Conservation (phyloP, 2,888 invertebrate species). For the Ophonus ardosiacus region DNA sequence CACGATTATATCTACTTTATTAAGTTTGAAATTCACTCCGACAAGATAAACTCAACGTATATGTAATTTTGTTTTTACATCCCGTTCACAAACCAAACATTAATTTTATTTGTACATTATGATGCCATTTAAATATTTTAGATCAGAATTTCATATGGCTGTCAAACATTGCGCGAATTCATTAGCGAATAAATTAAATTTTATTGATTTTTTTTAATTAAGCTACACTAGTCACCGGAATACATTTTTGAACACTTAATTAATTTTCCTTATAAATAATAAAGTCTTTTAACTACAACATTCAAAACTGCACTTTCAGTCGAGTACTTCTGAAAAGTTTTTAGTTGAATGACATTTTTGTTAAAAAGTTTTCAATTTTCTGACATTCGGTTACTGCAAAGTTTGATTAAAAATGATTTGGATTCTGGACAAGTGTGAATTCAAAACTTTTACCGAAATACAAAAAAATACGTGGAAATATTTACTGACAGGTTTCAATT, state of each 20-base stretch:
- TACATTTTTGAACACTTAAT: neutral
- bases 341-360: neutral
- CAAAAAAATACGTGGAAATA: too few species aligned
- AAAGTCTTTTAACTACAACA: neutral
- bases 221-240: neutral
- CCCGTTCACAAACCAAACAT: neutral
- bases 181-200: neutral
- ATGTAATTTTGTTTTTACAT: conserved; percentile 22
- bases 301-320: neutral
- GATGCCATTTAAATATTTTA: neutral
- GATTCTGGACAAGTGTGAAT: too few species aligned
- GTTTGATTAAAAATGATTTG: too few species aligned
- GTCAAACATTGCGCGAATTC: neutral
- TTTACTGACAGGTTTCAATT: too few species aligned
- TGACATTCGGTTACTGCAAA: too few species aligned
- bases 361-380: neutral
- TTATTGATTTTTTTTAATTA: neutral
- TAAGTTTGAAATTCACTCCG: neutral
- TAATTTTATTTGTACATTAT: neutral
- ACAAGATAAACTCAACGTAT: neutral
- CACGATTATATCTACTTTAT: conserved; percentile 3
- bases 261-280: neutral
- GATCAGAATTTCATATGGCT: neutral
- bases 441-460: too few species aligned
- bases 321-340: neutral